phyloP scores from a whole-genome alignment of 1,140 invertebrate genomes.

The Coptotermes formosanus region DNA sequence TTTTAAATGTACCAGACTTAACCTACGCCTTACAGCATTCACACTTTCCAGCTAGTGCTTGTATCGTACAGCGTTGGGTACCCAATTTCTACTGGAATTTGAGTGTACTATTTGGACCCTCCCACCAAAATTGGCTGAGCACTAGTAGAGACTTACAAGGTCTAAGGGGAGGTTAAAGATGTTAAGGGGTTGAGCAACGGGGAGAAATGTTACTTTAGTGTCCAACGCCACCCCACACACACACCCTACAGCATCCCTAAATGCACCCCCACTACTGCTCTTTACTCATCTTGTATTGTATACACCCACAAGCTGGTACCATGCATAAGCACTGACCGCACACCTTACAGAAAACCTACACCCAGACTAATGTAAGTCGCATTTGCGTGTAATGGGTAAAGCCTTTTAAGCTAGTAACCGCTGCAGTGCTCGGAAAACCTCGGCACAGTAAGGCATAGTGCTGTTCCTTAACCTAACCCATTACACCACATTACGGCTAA shows the following conservation, averaged over 20 bases:
- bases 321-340: slow-evolving; percentile 23
- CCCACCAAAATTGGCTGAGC: neutral
- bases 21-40: too few relatives aligned
- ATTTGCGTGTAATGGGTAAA: slow-evolving; percentile 27
- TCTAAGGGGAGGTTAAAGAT: slow-evolving; percentile 25
- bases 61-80: too few relatives aligned
- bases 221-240: slow-evolving; percentile 2
- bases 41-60: too few relatives aligned
- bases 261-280: neutral
- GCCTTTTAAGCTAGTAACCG: neutral
- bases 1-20: too few relatives aligned
- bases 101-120: neutral
- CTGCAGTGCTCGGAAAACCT: neutral
- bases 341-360: slow-evolving; percentile 28
- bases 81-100: neutral
- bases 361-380: slow-evolving; percentile 32
- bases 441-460: neutral
- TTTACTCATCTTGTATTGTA: neutral
- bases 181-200: slow-evolving; percentile 20
- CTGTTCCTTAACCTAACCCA: slow-evolving; percentile 9
- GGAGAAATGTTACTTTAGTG: slow-evolving; percentile 24
- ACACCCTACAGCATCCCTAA: neutral
- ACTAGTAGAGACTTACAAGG: neutral
- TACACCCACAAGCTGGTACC: neutral
- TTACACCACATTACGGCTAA: slow-evolving; percentile 19